These are phyloP conservation scores for Pantala flavescens DNA, from an alignment of 1,140 invertebrate species.

Conservation along the genomic window DNA sequence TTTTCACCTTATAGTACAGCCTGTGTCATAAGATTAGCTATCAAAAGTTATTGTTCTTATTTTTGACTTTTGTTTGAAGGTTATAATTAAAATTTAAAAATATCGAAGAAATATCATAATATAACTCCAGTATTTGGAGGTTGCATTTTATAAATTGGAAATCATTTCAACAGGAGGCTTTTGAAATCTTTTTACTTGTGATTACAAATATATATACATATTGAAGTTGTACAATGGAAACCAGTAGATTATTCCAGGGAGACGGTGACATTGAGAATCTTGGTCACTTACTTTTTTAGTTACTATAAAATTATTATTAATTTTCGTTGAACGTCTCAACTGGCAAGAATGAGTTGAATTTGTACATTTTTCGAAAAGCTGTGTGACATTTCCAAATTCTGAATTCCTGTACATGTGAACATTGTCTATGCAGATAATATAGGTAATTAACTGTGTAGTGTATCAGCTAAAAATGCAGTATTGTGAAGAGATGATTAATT, in stretches of 20 bases:
- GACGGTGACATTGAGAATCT: background rate
- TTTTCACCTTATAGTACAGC: background rate
- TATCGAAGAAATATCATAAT: background rate
- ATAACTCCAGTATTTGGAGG: background rate
- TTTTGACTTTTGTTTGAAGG: background rate
- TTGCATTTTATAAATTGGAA: background rate
- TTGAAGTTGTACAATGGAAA: background rate
- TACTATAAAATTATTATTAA: background rate
- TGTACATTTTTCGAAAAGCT: background rate
- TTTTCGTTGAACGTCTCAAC: background rate
- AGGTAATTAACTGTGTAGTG: constrained; percentile 3
- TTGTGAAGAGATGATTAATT: background rate
- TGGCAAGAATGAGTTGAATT: background rate
- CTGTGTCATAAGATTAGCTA: background rate
- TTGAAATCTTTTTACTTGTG: background rate
- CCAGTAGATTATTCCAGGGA: background rate
- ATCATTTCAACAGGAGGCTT: background rate
- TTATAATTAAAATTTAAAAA: background rate
- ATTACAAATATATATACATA: background rate
- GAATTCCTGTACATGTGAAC: constrained; percentile 9
- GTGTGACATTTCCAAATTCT: background rate
- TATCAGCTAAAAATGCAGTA: constrained; percentile 6
- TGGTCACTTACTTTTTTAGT: background rate
- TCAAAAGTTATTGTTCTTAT: background rate
- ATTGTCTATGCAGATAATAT: background rate